Evolutionary conservation across 2,797 vertebrate species (phyloP).

Genomic region (Semotilus atromaculatus): DNA sequence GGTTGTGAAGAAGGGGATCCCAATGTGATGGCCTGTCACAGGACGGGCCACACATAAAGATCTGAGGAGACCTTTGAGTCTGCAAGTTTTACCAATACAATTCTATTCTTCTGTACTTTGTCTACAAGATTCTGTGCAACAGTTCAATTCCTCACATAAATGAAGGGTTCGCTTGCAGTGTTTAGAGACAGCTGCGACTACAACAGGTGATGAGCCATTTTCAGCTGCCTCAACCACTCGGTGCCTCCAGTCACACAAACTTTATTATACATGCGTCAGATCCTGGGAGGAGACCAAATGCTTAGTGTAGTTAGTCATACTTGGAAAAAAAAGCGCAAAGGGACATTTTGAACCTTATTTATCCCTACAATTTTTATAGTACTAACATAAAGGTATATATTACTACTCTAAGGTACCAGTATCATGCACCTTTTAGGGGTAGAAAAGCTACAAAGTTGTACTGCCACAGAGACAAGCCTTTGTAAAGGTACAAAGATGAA

Average conservation of each 20-base stretch:
- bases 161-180: neutral
- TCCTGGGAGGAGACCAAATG: neutral
- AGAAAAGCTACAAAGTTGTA: neutral
- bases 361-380: neutral
- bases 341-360: neutral
- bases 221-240: conserved; percentile 58
- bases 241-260: conserved; percentile 7
- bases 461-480: neutral
- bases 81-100: neutral
- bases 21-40: conserved; percentile 39
- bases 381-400: neutral
- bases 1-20: conserved; percentile 28
- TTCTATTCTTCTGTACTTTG: neutral
- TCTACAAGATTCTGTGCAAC: neutral
- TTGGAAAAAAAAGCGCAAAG: neutral
- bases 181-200: conserved; percentile 46
- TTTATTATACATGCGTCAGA: conserved; percentile 4
- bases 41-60: neutral
- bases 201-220: conserved; percentile 55
- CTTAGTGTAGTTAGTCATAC: neutral
- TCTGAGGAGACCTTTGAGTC: neutral
- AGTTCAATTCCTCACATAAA: neutral
- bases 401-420: no score
- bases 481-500: neutral
- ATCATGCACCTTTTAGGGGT: neutral